Base-by-base conservation (phyloP, 2,113 vertebrate species). In the Danionella cerebrum region DNA sequence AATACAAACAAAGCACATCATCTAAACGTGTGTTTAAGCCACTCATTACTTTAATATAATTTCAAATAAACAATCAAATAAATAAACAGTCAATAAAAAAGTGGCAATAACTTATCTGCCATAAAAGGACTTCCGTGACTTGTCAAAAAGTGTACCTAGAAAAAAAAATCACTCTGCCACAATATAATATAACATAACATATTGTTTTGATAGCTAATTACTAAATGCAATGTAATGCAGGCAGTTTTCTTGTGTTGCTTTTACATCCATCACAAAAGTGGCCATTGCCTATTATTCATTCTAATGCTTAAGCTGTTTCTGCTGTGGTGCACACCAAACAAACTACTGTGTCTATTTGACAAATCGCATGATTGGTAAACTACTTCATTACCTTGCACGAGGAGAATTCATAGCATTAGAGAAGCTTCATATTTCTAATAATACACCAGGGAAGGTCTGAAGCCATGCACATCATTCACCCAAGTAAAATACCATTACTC, bases 401-500 rank as follows among this genome's bases (percentile, higher is more conserved):
- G 69, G 74, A 73, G 73, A 59, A 58, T 47, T 72, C 42, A 72
- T 65, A 27, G 27, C 48, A 27, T 74, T 63, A 70, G 76, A 35
- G 67, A 66, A 66, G 72, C 33, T 67, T 44, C 50, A 58, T 47
- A 52, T 47, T 25, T 53, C 14, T 11, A 42, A 71, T 69, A 65
- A 76, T 76, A 77, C 36, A 69, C 35, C 25, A 45, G 9, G 67
- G 64, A 39, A 4, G 67, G 53, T 45, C 53, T 54, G 35, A 42
- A 42, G 16, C 63, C 66, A 57, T 59, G 65, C 42, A n/a, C 53
- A 69, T 62, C 65, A 41, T 38, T 67, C 70, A 25, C 35, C 35
- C 18, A 14, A 29, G 52, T 67, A 70, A 77, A 78, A 76, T 45
- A 60, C 70, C 73, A 59, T 77, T 74, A 71, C 70, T 75, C 24